Base-by-base conservation (phyloP, 2,797 vertebrate species). In the Cheirogaleus major region DNA sequence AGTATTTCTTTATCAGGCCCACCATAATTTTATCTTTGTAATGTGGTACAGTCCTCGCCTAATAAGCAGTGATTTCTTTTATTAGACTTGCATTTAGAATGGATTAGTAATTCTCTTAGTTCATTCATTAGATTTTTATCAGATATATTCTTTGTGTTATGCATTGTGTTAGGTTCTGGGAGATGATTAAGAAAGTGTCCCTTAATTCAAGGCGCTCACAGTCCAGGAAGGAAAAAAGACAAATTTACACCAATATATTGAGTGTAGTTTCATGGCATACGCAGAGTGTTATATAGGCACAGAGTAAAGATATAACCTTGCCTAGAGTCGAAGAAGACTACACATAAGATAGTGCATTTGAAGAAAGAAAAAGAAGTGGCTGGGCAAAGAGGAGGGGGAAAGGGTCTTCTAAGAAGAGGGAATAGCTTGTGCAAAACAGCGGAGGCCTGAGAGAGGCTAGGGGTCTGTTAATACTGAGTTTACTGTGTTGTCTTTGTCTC, bases 41-140 rank as follows among this genome's bases (percentile, higher is more conserved):
- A 43, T 20, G 18, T 84, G 76, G 57, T 93, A 72, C 18, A 55
- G 20, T 88, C 45, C 30, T 55, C 81, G 35, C 35, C 67, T 94
- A 83, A 61, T 84, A 88, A 87, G 72, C 52, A 95, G 38, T 88
- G n/a, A 88, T 90, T 96, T 90, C 41, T 82, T 97, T 97, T 96
- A 92, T 95, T 93, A 91, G 61, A 69, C 61, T 93, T 61, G 38
- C 15, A 87, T 59, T 91, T 91, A 75, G 70, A 84, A 67, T 84
- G 55, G 63, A 92, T 95, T 87, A 91, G 78, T 95, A 69, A 85
- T 92, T 95, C 79, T 89, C 59, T 32, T 61, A 22, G 57, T 87
- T 89, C 52, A 59, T 89, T 93, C 41, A 57, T 95, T 35, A 85
- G 22, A 78, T 63, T 88, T 96, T 91, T 82, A 72, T 95, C 69